Base-by-base conservation (phyloP, 2,113 vertebrate species). In the Myrmophylax atrothorax region DNA sequence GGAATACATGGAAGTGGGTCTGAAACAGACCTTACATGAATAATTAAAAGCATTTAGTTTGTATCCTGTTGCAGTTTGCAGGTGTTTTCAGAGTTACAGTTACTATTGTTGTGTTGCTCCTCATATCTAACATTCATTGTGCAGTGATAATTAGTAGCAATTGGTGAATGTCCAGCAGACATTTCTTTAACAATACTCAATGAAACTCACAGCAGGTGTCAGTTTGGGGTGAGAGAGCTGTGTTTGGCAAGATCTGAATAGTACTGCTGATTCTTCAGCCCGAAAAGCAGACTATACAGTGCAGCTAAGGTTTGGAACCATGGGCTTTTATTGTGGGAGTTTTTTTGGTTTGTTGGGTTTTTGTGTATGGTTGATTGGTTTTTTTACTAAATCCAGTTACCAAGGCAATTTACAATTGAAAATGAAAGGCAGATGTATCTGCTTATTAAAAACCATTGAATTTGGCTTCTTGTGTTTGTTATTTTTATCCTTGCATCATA, bases 381-480 rank as follows among this genome's bases (percentile, higher is more conserved):
- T 47, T 67, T 69, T 44, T 50, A 37, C 70, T 50, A 96, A 97
- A 95, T 92, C 84, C 88, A 29, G 96, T 98, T 98, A 96, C 97
- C 96, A 97, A 97, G 97, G 96, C 94, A 97, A 93, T 98, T 96
- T 89, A 94, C 91, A 96, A 93, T 90, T 95, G 93, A 96, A 84
- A 70, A 79, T 96, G 94, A 97, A 97, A 97, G 90, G 90, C 95
- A 96, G 95, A 94, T 95, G 80, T 90, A 44, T 58, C 66, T 38
- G 52, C 70, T 52, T 38, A 72, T 80, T 86, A 84, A 89, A 92
- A 90, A 93, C 25, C 53, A 92, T 68, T 84, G 25, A 82, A 26
- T 9, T 64, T 4, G 37, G 8, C 64, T 85, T 74, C 68, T 70
- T 73, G 35, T 9, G 33, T 83, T n/a, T 75, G 10, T 1, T 49